Base-by-base conservation (phyloP, 1,140 invertebrate species). In the Andrena cerasifolii region DNA sequence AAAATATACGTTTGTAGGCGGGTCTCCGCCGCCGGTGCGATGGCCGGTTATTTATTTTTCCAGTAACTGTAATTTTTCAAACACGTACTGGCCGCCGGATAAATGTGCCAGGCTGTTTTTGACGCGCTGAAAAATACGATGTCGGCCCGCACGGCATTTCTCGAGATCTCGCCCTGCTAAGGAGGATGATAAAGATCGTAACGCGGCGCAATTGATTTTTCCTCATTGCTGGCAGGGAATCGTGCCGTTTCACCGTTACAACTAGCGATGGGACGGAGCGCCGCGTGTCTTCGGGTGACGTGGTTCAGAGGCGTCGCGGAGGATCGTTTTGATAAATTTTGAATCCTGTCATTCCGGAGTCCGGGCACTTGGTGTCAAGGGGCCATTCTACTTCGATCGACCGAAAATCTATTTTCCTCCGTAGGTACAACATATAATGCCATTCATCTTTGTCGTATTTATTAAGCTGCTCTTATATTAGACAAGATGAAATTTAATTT, bases 11-110 rank as follows among this genome's bases (percentile, higher is more conserved):
- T 82, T 84, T 73, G 82, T 86, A 85, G 82, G 86, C 73, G 85
- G 84, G 40, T 78, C 76, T 62, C 51, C 78, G 62, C 78, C 79
- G 71, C 33, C 58, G 75, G 31, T 72, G 81, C 75, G 70, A 59
- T 82, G 74, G 80, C 61, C 61, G 81, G 83, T 90, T 90, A 90
- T 90, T 90, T 90, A 90, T 90, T 90, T 90, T 86, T 83, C 85
- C 56, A 80, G 89, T 84, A 90, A 90, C 80, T 85, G 89, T 90
- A 90, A 90, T 90, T 90, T 90, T 90, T 90, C 89, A 90, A 87
- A 86, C 84, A 78, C 80, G 76, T 83, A 83, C 79, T 85, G 80
- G 79, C 79, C 84, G 72, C 72, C 79, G 88, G 89, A 90, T 88
- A 90, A 90, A 90, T 89, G 89, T 78, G 84, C 81, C 84, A 89